A percentile compares a stretch with the other conserved stretches of the same genome.
These are phyloP conservation scores for Temnothorax nylanderi DNA, from an alignment of 1,140 invertebrate genomes.

Conservation along the genomic window DNA sequence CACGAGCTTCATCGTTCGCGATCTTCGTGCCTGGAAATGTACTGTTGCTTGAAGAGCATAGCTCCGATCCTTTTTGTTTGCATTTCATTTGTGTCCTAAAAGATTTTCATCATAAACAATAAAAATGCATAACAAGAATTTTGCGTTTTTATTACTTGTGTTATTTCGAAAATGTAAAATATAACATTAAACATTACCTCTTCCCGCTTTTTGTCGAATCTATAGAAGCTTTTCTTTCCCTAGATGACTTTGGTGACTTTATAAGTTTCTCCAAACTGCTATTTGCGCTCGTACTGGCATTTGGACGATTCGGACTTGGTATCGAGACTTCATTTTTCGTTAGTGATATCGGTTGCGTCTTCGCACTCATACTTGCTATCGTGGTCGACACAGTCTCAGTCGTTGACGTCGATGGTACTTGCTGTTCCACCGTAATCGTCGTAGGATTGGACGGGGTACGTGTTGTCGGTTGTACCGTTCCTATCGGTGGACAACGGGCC, in stretches of 20 bases:
- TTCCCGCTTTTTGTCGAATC: slow-evolving; percentile 76
- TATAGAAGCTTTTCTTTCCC: slow-evolving; percentile 76
- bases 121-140: not conserved
- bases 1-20: slow-evolving; percentile 83
- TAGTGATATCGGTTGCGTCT: slow-evolving; percentile 63
- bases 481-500: slow-evolving; percentile 86
- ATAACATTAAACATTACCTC: slow-evolving; percentile 65
- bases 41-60: slow-evolving; percentile 84
- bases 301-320: slow-evolving; percentile 41
- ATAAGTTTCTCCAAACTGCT: slow-evolving; percentile 70
- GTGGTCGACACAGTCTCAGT: slow-evolving; percentile 35
- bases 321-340: slow-evolving; percentile 42
- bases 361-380: slow-evolving; percentile 53
- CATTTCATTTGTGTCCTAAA: slow-evolving; percentile 75
- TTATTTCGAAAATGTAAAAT: not conserved
- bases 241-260: slow-evolving; percentile 77
- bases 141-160: not conserved
- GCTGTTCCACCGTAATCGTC: slow-evolving; percentile 55
- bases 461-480: slow-evolving; percentile 87
- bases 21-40: slow-evolving; percentile 86
- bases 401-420: slow-evolving; percentile 75
- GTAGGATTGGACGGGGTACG: slow-evolving; percentile 77
- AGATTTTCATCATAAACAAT: slow-evolving; percentile 6
- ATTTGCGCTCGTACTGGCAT: slow-evolving; percentile 8
- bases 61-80: slow-evolving; percentile 77